phyloP scores from a whole-genome alignment of 2,797 vertebrate species.

The Anguilla pacifica region DNA sequence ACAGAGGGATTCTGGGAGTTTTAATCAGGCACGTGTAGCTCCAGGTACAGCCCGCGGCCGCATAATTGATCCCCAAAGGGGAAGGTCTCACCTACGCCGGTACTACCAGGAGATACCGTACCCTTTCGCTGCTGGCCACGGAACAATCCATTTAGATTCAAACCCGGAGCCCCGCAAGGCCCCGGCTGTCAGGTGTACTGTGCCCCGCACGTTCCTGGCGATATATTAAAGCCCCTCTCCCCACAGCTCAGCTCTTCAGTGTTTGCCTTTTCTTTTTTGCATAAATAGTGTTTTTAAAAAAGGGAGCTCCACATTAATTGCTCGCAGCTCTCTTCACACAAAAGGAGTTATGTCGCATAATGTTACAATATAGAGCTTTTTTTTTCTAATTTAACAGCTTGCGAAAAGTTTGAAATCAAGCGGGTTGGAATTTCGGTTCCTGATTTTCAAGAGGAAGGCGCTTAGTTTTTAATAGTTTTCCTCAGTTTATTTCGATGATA shows the following conservation, averaged over 20 bases:
- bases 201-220: neutral
- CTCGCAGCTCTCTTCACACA: neutral
- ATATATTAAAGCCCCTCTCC: neutral
- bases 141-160: slow-evolving; percentile 12
- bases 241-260: neutral
- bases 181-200: neutral
- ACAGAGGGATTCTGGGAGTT: slow-evolving; percentile 74
- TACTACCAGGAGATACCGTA: slow-evolving; percentile 66
- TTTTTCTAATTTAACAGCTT: neutral
- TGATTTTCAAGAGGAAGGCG: neutral
- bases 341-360: neutral
- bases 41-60: slow-evolving; percentile 70
- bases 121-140: slow-evolving; percentile 21
- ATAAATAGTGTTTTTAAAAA: neutral
- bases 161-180: neutral
- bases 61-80: slow-evolving; percentile 80
- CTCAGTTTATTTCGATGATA: neutral
- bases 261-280: neutral
- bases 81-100: slow-evolving; percentile 64
- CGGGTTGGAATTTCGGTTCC: neutral
- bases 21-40: slow-evolving; percentile 67
- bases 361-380: neutral
- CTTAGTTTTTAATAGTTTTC: neutral
- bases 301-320: neutral
- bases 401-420: neutral